Conservation (phyloP, 2,113 vertebrate genomes). For the Apaloderma vittatum region DNA sequence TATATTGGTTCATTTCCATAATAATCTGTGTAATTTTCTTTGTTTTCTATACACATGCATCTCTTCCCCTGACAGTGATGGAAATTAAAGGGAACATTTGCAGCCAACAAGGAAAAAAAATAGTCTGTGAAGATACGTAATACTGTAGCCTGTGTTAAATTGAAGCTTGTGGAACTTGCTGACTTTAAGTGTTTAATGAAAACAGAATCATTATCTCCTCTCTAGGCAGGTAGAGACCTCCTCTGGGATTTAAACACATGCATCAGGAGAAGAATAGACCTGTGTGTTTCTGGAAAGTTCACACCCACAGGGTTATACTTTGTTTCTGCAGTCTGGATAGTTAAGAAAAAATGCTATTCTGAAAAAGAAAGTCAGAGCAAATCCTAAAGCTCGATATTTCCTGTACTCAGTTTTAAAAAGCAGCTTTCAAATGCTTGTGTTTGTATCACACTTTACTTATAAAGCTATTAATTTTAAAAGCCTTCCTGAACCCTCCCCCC, state of each 20-base stretch:
- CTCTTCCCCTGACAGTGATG: background rate
- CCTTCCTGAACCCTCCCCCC: background rate
- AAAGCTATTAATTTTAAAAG: background rate
- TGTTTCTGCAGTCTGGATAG: background rate
- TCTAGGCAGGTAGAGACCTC: background rate
- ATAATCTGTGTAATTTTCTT: background rate
- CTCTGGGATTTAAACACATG: slow-evolving; percentile 7
- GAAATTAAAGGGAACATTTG: background rate
- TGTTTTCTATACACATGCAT: background rate
- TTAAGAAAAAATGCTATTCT: slow-evolving; percentile 1
- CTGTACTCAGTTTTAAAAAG: background rate
- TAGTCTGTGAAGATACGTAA: background rate
- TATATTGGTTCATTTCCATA: background rate
- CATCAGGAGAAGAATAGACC: background rate
- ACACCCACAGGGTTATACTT: background rate
- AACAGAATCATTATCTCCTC: background rate
- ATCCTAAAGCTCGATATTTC: background rate
- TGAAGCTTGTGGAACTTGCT: background rate
- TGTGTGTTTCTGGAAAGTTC: background rate
- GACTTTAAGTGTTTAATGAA: slow-evolving; percentile 24
- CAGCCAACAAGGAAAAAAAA: background rate
- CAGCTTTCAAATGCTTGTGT: background rate
- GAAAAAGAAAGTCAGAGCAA: background rate
- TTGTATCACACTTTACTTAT: background rate
- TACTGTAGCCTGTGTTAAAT: background rate